phyloP scores from a whole-genome alignment of 2,113 vertebrate species.

The Vombatus ursinus region DNA sequence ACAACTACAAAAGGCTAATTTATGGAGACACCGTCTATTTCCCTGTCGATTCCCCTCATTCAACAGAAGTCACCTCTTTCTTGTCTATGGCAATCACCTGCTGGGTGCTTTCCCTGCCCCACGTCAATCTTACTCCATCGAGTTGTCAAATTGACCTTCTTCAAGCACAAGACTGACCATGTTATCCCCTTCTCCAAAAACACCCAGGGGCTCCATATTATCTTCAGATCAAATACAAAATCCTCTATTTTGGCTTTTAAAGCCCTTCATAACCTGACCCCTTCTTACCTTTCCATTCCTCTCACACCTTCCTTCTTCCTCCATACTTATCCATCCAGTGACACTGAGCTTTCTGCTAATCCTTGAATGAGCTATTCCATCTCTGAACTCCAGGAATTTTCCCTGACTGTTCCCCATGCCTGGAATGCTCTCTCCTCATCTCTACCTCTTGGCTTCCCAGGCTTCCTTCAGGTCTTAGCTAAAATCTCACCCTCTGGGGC shows the following conservation, averaged over 20 bases:
- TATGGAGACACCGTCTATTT: neutral
- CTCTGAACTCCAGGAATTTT: neutral
- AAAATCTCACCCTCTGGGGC: neutral
- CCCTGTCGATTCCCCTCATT: neutral
- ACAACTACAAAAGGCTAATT: neutral
- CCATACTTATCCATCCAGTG: neutral
- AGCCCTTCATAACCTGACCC: neutral
- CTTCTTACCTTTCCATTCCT: neutral
- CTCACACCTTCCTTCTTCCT: neutral
- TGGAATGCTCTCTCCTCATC: neutral
- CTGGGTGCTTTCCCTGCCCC: neutral
- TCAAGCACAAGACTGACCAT: neutral
- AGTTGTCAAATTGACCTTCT: neutral
- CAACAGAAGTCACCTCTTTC: neutral
- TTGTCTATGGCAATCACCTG: neutral
- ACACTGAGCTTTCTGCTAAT: neutral
- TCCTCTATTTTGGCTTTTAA: neutral
- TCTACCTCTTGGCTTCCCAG: neutral
- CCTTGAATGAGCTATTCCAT: neutral
- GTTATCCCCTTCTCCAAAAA: neutral
- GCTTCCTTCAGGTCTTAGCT: neutral
- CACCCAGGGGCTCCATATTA: neutral
- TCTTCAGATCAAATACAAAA: neutral
- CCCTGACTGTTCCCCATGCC: neutral
- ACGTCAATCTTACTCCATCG: neutral